Percentiles rank a stretch among this genome's conserved stretches.
These are phyloP conservation scores for Pteronotus mesoamericanus DNA, from an alignment of 2,797 vertebrate genomes.

Conservation along the genomic window DNA sequence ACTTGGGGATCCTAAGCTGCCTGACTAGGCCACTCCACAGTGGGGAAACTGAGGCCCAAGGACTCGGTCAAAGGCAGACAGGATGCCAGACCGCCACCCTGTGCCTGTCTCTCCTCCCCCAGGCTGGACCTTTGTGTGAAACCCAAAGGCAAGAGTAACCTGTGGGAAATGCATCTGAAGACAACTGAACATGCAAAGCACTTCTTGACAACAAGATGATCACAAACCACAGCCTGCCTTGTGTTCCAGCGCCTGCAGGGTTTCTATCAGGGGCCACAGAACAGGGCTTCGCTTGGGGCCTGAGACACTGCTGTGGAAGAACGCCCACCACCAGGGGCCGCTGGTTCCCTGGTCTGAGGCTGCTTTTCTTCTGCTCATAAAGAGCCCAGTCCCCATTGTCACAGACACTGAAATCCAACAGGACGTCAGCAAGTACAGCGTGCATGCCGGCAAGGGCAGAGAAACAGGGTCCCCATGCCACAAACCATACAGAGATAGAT, in stretches of 20 bases:
- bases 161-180: background rate
- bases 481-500: background rate
- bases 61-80: background rate
- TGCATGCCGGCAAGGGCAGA: rapidly evolving
- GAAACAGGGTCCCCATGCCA: background rate
- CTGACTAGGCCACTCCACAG: background rate
- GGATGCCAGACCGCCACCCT: background rate
- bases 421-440: background rate
- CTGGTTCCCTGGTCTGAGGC: background rate
- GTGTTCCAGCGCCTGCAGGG: rapidly evolving
- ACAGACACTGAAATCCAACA: background rate
- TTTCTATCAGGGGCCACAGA: too few species aligned
- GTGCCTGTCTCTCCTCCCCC: too few species aligned
- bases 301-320: background rate
- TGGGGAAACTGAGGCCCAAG: background rate
- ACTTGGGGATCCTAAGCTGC: background rate
- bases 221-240: background rate
- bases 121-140: background rate
- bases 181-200: rapidly evolving
- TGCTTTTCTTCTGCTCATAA: background rate
- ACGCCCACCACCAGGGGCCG: background rate
- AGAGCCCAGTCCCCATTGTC: background rate
- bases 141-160: background rate
- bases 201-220: rapidly evolving
- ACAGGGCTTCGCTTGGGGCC: background rate